These are phyloP conservation scores for Formica exsecta DNA, from an alignment of 1,140 invertebrate genomes.

Conservation along the genomic window DNA sequence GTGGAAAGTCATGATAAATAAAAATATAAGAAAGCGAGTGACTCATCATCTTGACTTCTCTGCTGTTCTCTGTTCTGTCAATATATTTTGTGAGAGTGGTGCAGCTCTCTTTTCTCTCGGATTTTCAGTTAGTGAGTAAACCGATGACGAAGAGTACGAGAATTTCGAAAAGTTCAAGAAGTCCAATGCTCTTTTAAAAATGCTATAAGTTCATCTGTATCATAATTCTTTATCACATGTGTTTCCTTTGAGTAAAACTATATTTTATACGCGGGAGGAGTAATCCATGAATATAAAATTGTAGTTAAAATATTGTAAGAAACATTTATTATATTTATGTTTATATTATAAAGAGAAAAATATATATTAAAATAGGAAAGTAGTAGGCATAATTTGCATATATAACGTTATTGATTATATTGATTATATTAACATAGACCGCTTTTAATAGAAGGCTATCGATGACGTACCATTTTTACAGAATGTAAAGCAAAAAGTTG, in stretches of 20 bases:
- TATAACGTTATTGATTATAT: slow-evolving; percentile 50
- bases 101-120: slow-evolving; percentile 64
- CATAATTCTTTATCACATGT: not conserved
- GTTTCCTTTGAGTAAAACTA: not conserved
- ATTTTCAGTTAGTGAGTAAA: slow-evolving; percentile 43
- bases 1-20: not conserved
- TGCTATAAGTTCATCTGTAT: not conserved
- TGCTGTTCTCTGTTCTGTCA: slow-evolving; percentile 65
- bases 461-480: slow-evolving; percentile 47
- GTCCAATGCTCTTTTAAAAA: not conserved
- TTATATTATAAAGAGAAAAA: slow-evolving; percentile 3
- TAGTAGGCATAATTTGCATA: slow-evolving; percentile 18
- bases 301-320: not conserved
- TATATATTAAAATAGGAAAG: slow-evolving; percentile 25
- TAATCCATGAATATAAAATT: not conserved
- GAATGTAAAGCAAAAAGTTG: not conserved
- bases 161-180: slow-evolving; percentile 1
- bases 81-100: slow-evolving; percentile 60
- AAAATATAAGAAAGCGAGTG: not conserved
- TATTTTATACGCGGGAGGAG: not conserved
- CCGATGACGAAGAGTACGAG: slow-evolving; percentile 67
- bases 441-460: slow-evolving; percentile 45
- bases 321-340: slow-evolving; percentile 24
- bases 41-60: slow-evolving; percentile 49
- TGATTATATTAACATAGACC: not conserved